Base-by-base conservation (phyloP, 2,797 vertebrate species). In the Manis crassicaudata region DNA sequence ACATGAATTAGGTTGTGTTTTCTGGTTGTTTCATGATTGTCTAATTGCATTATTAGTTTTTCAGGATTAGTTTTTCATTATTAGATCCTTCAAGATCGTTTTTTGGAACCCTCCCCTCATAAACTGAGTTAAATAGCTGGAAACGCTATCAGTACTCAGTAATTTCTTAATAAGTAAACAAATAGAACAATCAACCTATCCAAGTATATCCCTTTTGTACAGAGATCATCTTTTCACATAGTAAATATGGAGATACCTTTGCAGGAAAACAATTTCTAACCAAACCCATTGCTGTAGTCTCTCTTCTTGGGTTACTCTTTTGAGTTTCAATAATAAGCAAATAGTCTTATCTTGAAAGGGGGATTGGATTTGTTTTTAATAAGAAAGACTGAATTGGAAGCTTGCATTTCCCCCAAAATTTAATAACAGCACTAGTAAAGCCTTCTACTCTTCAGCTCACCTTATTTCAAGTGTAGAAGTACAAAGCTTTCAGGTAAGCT, bases 371-470 rank as follows among this genome's bases (percentile, higher is more conserved):
- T 76, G 46, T 97, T 88, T 94, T 65, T 92, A 96, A 94, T 91
- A 97, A 95, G 85, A 95, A 94, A 94, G 35, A 73, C 67, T 85
- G 72, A 83, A 97, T 32, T 94, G 77, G 91, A 82, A 88, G 96
- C 63, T 97, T 97, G 75, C 65, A 96, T 96, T 85, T 94, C 6
- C 32, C 20, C 81, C 18, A 18, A 68, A 65, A 91, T 96, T 96
- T 96, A 95, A 95, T 97, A 97, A 92, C 6, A 93, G 50, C 76
- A 97, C 88, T 94, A 93, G 95, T 56, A 93, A 65, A 97, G 5
- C 2, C 89, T 95, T 87, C 21, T 68, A 92, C 43, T 65, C 93
- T 16, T 54, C 75, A 91, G 92, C 96, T 72, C 70, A 81, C 32
- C 37, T 96, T 97, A 84, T 94, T 96, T 96, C 58, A 94, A 9